phyloP scores from a whole-genome alignment of 2,888 invertebrate species.

The Diadromus collaris region DNA sequence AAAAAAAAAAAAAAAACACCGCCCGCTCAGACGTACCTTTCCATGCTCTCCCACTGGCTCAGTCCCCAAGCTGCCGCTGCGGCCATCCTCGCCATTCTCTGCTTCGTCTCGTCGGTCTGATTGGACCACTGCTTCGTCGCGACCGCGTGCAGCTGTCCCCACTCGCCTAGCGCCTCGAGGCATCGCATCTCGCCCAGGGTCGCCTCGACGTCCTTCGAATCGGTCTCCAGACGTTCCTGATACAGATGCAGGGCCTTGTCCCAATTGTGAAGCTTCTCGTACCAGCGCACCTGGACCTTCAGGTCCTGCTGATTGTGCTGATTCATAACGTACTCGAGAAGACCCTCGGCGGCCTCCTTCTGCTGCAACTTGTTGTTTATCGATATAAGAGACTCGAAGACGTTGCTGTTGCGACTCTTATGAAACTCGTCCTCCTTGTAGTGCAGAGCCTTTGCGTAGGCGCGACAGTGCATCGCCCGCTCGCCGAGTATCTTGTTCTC shows the following conservation, averaged over 20 bases:
- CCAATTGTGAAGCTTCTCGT: conserved; percentile 99
- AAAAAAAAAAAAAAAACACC: too few species aligned
- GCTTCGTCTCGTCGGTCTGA: conserved; percentile 83
- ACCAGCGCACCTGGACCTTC: conserved; percentile 94
- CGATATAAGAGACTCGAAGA: conserved; percentile 95
- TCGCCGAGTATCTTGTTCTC: conserved; percentile 94
- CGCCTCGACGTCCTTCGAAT: conserved; percentile 88
- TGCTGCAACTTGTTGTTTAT: conserved; percentile 99
- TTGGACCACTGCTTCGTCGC: conserved; percentile 90
- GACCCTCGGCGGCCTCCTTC: conserved; percentile 98
- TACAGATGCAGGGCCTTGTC: conserved; percentile 96
- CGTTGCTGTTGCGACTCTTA: conserved; percentile 89
- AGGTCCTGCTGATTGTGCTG: conserved; percentile 83
- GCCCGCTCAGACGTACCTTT: conserved; percentile 83
- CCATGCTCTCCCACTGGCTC: conserved; percentile 96
- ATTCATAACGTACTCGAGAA: conserved; percentile 94
- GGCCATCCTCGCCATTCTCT: conserved; percentile 93
- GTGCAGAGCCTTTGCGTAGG: conserved; percentile 91
- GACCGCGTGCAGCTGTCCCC: conserved; percentile 92
- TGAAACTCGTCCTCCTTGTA: conserved; percentile 98
- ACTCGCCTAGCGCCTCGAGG: conserved; percentile 98
- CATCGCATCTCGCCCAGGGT: conserved; percentile 96
- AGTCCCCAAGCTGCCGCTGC: conserved; percentile 98
- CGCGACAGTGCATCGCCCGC: conserved; percentile 96
- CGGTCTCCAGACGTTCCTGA: conserved; percentile 86